A percentile compares a stretch with the other conserved stretches of the same genome.
Conservation (phyloP, 2,797 vertebrate species). For the Anolis apletophallus region DNA sequence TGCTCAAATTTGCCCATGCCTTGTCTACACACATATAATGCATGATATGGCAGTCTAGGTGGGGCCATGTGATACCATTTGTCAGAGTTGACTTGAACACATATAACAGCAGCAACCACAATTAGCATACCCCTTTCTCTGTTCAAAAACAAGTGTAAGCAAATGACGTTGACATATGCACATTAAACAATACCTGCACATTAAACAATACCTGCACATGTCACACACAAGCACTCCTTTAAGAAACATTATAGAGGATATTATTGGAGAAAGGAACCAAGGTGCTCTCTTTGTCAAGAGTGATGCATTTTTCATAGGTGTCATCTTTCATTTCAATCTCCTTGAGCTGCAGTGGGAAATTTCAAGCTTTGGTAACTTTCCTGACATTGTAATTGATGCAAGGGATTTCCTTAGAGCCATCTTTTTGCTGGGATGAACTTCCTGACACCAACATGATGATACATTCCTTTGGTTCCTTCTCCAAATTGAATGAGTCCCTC, state of each 20-base stretch:
- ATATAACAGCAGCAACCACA: no score
- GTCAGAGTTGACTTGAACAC: no score
- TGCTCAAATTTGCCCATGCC: no score
- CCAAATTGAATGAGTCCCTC: not conserved
- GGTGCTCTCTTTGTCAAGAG: not conserved
- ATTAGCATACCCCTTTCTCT: no score
- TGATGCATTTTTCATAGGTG: slow-evolving; percentile 38
- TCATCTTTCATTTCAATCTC: slow-evolving; percentile 53
- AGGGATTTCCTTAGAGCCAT: not conserved
- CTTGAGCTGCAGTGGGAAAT: slow-evolving; percentile 41
- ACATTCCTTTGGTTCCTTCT: not conserved
- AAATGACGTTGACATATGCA: no score
- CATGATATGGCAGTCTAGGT: no score
- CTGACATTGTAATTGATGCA: slow-evolving; percentile 49
- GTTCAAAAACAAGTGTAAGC: no score
- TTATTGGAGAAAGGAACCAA: no score
- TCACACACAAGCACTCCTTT: not conserved
- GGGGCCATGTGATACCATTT: no score
- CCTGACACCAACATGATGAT: not conserved
- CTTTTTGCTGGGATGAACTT: slow-evolving; percentile 29
- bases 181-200: no score
- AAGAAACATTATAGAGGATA: not conserved
- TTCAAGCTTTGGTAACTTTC: slow-evolving; percentile 60
- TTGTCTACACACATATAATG: no score
- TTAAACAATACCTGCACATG: no score